Conservation (phyloP, 2,888 invertebrate species). For the Cephus sareptanus region DNA sequence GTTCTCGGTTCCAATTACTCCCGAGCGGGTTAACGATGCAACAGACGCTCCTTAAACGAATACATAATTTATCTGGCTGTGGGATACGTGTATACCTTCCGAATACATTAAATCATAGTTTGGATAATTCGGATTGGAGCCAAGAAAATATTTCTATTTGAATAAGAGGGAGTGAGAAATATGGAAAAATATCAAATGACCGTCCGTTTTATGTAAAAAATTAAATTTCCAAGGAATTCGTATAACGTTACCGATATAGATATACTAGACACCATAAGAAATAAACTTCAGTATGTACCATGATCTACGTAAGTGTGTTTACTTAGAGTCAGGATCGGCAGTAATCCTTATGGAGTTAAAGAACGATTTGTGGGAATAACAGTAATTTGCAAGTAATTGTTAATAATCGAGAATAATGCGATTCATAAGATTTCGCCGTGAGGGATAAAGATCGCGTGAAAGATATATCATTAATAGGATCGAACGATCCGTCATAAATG, state of each 20-base stretch:
- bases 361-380: neutral
- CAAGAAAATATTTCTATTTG: neutral
- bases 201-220: too few relatives aligned
- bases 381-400: neutral
- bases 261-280: too few relatives aligned
- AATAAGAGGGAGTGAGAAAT: neutral
- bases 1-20: neutral
- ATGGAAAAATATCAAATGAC: too few relatives aligned
- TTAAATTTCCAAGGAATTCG: too few relatives aligned
- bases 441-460: neutral
- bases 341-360: neutral
- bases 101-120: neutral
- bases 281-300: too few relatives aligned
- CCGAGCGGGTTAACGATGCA: neutral
- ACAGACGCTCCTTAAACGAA: neutral
- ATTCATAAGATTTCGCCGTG: neutral
- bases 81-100: neutral
- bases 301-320: neutral
- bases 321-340: neutral
- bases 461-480: neutral
- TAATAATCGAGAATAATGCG: neutral
- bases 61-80: slow-evolving; percentile 1
- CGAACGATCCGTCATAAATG: neutral
- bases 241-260: too few relatives aligned
- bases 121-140: neutral